Evolutionary conservation across 1,140 invertebrate genomes (phyloP).

Genomic region (Anoplophora glabripennis): DNA sequence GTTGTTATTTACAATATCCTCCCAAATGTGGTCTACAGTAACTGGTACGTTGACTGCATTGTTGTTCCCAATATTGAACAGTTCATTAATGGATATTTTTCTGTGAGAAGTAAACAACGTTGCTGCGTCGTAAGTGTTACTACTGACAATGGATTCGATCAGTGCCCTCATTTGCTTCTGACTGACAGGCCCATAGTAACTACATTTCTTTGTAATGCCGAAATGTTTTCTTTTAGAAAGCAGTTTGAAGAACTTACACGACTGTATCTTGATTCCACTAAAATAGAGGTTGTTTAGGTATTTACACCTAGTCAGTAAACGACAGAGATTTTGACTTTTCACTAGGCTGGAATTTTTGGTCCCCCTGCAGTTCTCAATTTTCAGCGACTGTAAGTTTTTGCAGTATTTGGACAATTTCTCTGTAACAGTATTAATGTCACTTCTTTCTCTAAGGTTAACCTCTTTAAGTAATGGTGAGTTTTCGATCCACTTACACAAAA

Average conservation of each 20-base stretch:
- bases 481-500: conserved; percentile 27
- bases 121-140: background rate
- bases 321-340: conserved; percentile 16
- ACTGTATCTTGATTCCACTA: conserved; percentile 21
- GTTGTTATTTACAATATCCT: background rate
- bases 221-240: background rate
- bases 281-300: conserved; percentile 25
- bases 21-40: background rate
- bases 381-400: conserved; percentile 17
- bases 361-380: conserved; percentile 28
- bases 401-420: conserved; percentile 16
- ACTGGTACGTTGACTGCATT: background rate
- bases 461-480: conserved; percentile 26
- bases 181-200: background rate
- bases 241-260: conserved; percentile 28
- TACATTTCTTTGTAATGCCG: background rate
- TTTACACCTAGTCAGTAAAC: conserved; percentile 20
- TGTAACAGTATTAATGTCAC: conserved; percentile 25
- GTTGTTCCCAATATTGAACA: too few species aligned
- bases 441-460: conserved; percentile 19
- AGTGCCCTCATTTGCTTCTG: background rate
- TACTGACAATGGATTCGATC: background rate
- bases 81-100: background rate
- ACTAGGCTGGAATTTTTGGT: conserved; percentile 10
- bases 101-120: background rate